Evolutionary conservation across 2,113 vertebrate species (phyloP).

Genomic region (Theristicus caerulescens): DNA sequence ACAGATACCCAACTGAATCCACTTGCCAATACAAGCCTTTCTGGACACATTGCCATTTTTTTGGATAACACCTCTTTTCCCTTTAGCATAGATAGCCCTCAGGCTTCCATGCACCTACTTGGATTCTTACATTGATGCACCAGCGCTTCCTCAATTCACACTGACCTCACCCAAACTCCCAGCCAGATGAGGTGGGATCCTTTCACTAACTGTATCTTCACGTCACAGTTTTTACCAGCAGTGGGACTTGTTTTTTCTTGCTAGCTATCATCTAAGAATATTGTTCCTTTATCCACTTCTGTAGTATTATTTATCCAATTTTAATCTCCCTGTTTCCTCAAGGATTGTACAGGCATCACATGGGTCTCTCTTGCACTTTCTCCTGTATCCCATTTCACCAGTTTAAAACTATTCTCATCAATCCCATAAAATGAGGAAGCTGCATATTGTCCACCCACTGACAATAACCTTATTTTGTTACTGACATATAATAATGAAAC

Average conservation of each 20-base stretch:
- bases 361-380: not conserved
- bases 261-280: not conserved
- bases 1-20: not conserved
- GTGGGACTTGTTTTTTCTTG: not conserved
- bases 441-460: not conserved
- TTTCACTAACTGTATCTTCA: not conserved
- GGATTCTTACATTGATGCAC: not conserved
- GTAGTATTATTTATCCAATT: slow-evolving; percentile 24
- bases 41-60: not conserved
- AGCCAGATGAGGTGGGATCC: not conserved
- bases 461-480: not conserved
- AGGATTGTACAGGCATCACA: not conserved
- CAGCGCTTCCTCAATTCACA: not conserved
- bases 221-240: not conserved
- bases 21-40: not conserved
- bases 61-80: not conserved
- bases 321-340: slow-evolving; percentile 3
- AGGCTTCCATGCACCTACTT: not conserved
- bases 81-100: not conserved
- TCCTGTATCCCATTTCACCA: not conserved
- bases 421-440: not conserved
- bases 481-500: not conserved
- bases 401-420: slow-evolving; percentile 15
- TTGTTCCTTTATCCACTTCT: not conserved
- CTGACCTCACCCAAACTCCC: not conserved